A percentile compares a stretch with the other conserved stretches of the same genome.
phyloP scores from a whole-genome alignment of 2,888 invertebrate genomes.

The Gerris lacustris region DNA sequence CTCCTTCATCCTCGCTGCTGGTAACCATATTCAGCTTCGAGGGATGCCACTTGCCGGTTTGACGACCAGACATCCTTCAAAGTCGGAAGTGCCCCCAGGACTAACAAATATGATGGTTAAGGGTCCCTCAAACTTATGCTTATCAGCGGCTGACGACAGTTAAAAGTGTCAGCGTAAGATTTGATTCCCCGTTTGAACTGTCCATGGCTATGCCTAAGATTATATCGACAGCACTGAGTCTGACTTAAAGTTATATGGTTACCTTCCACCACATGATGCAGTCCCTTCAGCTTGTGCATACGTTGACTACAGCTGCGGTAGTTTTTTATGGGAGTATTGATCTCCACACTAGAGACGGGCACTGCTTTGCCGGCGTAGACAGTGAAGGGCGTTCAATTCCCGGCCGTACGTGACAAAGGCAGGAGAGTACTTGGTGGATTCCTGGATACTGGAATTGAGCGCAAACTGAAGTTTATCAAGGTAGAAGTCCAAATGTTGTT shows the following conservation, averaged over 20 bases:
- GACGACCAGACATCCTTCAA: neutral
- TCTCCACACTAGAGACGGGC: neutral
- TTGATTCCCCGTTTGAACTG: neutral
- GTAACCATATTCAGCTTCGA: too few species aligned
- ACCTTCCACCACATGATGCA: constrained; percentile 7
- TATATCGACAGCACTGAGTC: constrained; percentile 11
- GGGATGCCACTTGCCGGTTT: constrained; percentile 6
- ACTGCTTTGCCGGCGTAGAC: neutral
- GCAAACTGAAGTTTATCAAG: constrained; percentile 28
- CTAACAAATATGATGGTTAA: constrained; percentile 9
- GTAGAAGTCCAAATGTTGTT: constrained; percentile 30
- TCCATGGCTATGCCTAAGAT: constrained; percentile 5
- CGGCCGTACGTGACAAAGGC: constrained; percentile 25
- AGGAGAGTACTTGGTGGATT: constrained; percentile 28
- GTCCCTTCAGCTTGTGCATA: constrained; percentile 10
- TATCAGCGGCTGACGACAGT: constrained; percentile 9
- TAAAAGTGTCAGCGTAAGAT: neutral
- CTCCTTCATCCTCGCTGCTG: too few species aligned
- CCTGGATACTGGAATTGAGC: constrained; percentile 27
- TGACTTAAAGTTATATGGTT: constrained; percentile 4
- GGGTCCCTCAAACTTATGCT: constrained; percentile 11
- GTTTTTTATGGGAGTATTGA: neutral
- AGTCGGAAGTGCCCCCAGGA: constrained; percentile 9
- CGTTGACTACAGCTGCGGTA: neutral
- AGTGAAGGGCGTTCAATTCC: neutral